Base-by-base conservation (phyloP, 37 sponge, comb jelly and placozoan genomes). In the Cliona cf. orientalis region DNA sequence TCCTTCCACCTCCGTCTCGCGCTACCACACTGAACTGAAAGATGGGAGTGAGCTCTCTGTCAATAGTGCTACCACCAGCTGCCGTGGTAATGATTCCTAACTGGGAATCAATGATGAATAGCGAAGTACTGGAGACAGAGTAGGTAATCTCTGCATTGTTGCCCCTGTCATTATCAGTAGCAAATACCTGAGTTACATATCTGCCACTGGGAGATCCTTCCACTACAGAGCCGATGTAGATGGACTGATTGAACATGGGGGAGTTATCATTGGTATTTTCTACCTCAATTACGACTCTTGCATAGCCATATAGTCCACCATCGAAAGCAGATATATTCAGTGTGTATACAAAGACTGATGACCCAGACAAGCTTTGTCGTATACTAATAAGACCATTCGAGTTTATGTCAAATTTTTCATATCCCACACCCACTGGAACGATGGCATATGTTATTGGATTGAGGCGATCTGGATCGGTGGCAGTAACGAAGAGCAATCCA, bases 291-390 rank as follows among this genome's bases (percentile, higher is more conserved):
- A 44, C 22, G 0, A 92, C 73, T 42, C 61, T 85, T 14, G 66
- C 38, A 29, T 66, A 85, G 46, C 85, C 78, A 34, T 59, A 80
- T 31, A 80, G 45, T 0, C 45, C 36, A 0, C 85, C 85, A 80
- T 90, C 90, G 35, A 23, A 79, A 5, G 90, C 90, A 0, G 86
- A 79, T 35, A 90, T 49, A 44, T 84, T 90, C 25, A 90, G 76
- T 39, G 22, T 35, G 56, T 80, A 90, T 46, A 69, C 39, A 5
- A 22, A 25, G 2, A 19, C 56, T 31, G 62, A 70, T 39, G 76
- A 46, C 5, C 49, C 69, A 14, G 55, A 17, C 0, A 44, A 6
- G 19, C 21, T 23, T 33, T 29, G 58, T 2, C 82, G 71, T 25
- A 32, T 58, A n/a, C n/a, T n/a, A 2, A 88, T 7, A 31, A 69